Base-by-base conservation (phyloP, 2,888 invertebrate species). In the Pseudolycoriella hygida region DNA sequence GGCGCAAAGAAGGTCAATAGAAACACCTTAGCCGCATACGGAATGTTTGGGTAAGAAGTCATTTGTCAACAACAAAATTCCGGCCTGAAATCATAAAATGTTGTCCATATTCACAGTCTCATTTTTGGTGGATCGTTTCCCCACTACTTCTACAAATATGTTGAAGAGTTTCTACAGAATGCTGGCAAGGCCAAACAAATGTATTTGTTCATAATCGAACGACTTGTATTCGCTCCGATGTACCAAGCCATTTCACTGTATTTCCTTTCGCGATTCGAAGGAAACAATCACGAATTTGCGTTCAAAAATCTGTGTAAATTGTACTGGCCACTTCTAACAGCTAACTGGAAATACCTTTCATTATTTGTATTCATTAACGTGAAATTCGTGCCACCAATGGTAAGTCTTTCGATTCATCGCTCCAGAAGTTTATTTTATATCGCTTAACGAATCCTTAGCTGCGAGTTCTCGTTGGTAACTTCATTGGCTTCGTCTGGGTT, bases 91-190 rank as follows among this genome's bases (percentile, higher is more conserved):
- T 25, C 8, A 6, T 6, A 6, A 25, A 6, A 25, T 25, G 25
- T 8, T 6, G 8, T 25, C 25, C 25, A 25, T n/a, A 25, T 25
- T 25, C 17, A 25, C 46, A 83, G 84, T 42, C 66, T 86, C 40
- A 56, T 83, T n/a, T 84, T 86, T 61, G 85, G 84, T 45, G 86
- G 86, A 20, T 72, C 80, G 2, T 66, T 85, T 3, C 85, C 86
- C 1, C 85, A 86, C 61, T 82, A 75, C 56, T 85, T 86, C 60
- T 84, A 82, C 56, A 67, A 69, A 50, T 65, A 72, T 31, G 56
- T 80, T 40, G 80, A 81, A 51, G 64, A 66, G 43, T 52, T 74
- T 30, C 72, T 81, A 47, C 71, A 76, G 1, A 70, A 73, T 49
- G 72, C 74, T 47, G 57, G 71, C 17, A 67, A 73, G 8, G 68